phyloP scores from a whole-genome alignment of 2,797 vertebrate genomes.

The Pachyuromys duprasi region DNA sequence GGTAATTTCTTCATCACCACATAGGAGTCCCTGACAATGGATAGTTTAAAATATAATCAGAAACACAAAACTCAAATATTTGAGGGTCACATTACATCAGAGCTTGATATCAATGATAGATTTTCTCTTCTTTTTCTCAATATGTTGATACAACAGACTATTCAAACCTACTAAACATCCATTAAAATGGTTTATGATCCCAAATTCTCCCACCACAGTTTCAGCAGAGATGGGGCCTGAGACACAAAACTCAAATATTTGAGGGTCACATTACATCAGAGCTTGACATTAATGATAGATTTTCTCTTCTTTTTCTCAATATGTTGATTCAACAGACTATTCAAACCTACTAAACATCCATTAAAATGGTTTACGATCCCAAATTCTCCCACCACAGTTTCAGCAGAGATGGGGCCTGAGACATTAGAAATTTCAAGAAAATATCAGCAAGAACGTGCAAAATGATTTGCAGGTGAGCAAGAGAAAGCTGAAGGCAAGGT shows the following conservation, averaged over 20 bases:
- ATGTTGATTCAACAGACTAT: not conserved
- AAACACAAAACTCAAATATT: not conserved
- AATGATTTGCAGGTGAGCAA: not conserved
- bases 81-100: not conserved
- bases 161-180: not conserved
- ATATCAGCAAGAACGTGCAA: not conserved
- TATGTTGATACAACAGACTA: not conserved
- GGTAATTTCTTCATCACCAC: constrained; percentile 34
- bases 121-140: not conserved
- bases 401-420: not conserved
- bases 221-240: not conserved
- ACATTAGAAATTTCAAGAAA: not conserved
- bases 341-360: not conserved
- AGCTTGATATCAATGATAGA: not conserved
- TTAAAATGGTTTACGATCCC: not conserved
- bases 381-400: not conserved
- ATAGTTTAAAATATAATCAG: constrained; percentile 2
- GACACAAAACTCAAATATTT: not conserved
- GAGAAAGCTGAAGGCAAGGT: not conserved
- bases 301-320: not conserved
- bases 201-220: not conserved
- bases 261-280: not conserved
- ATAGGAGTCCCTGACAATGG: not conserved
- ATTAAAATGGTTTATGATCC: not conserved
- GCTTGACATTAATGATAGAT: not conserved